These are phyloP conservation scores for Forbesichthys agassizii DNA, from an alignment of 2,113 vertebrate genomes.

Conservation along the genomic window DNA sequence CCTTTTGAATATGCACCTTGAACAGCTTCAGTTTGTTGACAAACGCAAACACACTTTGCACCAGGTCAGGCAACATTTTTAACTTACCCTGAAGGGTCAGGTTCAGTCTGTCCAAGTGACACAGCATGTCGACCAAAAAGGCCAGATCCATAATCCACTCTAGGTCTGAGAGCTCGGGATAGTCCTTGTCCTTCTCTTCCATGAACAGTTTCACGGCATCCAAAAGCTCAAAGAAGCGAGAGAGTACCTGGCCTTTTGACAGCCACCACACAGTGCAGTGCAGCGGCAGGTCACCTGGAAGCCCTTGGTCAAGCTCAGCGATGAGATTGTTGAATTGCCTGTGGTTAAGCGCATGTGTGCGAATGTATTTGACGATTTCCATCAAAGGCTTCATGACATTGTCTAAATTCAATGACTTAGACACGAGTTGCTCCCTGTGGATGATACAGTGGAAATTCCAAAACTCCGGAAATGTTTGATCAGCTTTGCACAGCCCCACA, in stretches of 20 bases:
- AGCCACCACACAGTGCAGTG: background rate
- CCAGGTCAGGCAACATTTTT: constrained; percentile 47
- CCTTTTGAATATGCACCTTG: background rate
- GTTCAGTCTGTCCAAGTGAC: constrained; percentile 50
- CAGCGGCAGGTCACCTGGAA: background rate
- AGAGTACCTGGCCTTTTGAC: background rate
- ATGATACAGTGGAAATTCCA: constrained; percentile 14
- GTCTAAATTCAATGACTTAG: constrained; percentile 18
- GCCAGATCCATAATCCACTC: background rate
- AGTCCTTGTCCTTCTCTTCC: background rate
- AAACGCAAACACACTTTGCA: constrained; percentile 11
- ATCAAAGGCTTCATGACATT: constrained; percentile 22
- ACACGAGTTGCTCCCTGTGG: constrained; percentile 7
- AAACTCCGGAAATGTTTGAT: background rate
- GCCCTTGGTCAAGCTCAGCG: constrained; percentile 1
- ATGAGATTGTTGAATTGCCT: background rate
- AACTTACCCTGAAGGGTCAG: constrained; percentile 36
- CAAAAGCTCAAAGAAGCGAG: constrained; percentile 9
- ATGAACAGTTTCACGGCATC: background rate
- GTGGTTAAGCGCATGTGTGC: background rate
- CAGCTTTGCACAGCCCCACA: background rate
- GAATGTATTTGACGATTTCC: constrained; percentile 5
- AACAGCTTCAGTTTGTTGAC: too few species aligned
- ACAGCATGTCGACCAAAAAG: constrained; percentile 30
- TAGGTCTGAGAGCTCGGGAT: background rate